Conservation (phyloP, 2,113 vertebrate genomes). For the Myotis yumanensis region DNA sequence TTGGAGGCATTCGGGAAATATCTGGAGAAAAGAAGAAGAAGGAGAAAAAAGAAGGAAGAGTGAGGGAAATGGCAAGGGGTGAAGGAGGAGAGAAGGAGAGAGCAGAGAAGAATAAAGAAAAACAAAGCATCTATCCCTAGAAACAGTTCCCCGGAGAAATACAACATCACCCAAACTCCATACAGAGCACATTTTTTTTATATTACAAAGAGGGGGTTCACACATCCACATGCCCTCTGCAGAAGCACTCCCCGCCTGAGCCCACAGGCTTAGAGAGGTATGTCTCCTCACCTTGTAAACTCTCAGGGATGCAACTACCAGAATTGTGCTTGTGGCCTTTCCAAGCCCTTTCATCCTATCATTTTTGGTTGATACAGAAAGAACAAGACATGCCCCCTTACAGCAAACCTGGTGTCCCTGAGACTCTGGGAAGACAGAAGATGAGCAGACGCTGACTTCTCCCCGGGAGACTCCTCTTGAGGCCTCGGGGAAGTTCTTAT, state of each 20-base stretch:
- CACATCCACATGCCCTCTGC: accelerated
- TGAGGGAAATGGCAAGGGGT: neutral
- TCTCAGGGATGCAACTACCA: neutral
- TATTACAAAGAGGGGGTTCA: neutral
- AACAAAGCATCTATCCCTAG: too few species aligned
- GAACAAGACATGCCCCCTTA: neutral
- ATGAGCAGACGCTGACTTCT: constrained; percentile 6
- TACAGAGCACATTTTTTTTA: neutral
- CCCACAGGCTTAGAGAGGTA: neutral
- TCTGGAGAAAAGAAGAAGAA: neutral
- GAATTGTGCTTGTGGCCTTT: neutral
- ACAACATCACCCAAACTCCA: neutral
- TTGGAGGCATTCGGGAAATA: neutral
- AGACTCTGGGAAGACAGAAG: constrained; percentile 12
- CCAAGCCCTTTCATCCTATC: neutral
- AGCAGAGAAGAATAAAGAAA: neutral
- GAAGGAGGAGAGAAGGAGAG: neutral
- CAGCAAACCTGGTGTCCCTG: neutral
- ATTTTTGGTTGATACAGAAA: neutral
- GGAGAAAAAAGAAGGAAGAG: too few species aligned
- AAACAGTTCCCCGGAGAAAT: neutral
- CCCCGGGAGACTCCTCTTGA: neutral
- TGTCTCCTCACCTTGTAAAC: accelerated
- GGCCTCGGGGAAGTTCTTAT: constrained; percentile 55
- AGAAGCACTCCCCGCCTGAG: neutral